A percentile compares a stretch with the other conserved stretches of the same genome.
phyloP scores from a whole-genome alignment of 2,888 invertebrate species.

The Syritta pipiens region DNA sequence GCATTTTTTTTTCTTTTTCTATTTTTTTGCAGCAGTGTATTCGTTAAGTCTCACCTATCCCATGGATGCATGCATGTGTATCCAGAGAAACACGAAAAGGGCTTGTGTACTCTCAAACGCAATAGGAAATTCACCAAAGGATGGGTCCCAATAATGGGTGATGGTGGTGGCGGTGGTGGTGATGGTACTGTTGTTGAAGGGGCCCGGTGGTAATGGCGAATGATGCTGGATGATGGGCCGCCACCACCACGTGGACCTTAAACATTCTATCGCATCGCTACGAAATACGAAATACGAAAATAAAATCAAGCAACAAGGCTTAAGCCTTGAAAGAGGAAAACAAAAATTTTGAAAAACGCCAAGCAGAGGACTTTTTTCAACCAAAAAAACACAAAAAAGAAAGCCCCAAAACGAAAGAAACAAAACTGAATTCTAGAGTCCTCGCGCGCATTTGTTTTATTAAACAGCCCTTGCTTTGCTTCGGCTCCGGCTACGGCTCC shows the following conservation, averaged over 20 bases:
- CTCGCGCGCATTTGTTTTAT: constrained; percentile 65
- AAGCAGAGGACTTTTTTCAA: constrained; percentile 35
- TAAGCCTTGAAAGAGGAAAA: constrained; percentile 56
- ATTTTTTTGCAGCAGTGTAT: constrained; percentile 65
- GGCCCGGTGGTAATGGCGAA: constrained; percentile 22
- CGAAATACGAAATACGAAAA: too few relatives aligned
- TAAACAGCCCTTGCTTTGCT: constrained; percentile 62
- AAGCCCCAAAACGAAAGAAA: constrained; percentile 43
- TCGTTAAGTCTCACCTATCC: constrained; percentile 68
- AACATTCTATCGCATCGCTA: constrained; percentile 61
- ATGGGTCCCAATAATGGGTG: constrained; percentile 67
- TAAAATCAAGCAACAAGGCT: constrained; percentile 67
- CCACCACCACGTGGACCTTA: constrained; percentile 59
- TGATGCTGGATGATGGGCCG: constrained; percentile 16
- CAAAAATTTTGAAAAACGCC: constrained; percentile 29
- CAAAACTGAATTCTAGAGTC: constrained; percentile 58
- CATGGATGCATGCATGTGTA: constrained; percentile 64
- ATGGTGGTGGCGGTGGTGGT: constrained; percentile 12
- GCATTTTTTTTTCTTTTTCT: constrained; percentile 64
- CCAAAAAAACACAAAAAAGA: neutral
- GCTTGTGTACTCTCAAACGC: constrained; percentile 60
- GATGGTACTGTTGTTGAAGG: neutral
- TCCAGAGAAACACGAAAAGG: constrained; percentile 61
- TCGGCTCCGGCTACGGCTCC: too few relatives aligned
- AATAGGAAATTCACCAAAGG: constrained; percentile 60